Percentiles rank a stretch among this genome's conserved stretches.
Conservation (phyloP, 1,140 invertebrate genomes). For the Metopolophium dirhodum region DNA sequence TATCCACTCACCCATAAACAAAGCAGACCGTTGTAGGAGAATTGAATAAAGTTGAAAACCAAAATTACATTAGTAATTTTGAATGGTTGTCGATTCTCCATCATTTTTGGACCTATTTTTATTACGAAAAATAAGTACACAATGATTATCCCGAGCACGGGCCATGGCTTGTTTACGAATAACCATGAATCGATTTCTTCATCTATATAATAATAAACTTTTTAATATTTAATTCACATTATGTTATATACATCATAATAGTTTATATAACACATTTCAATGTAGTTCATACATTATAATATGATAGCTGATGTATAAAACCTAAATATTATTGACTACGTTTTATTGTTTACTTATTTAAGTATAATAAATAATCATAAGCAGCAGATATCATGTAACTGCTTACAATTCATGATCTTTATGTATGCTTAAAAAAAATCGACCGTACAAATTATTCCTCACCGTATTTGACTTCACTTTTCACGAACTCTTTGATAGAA, state of each 20-base stretch:
- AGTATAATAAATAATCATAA: neutral
- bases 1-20: slow-evolving; percentile 57
- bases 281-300: neutral
- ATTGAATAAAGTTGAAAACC: slow-evolving; percentile 84
- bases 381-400: neutral
- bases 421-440: neutral
- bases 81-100: slow-evolving; percentile 75
- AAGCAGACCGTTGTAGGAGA: slow-evolving; percentile 57
- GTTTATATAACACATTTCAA: neutral
- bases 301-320: neutral
- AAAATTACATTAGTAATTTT: slow-evolving; percentile 81
- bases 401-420: neutral
- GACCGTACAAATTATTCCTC: neutral
- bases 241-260: neutral
- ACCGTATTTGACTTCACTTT: neutral
- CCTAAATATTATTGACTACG: neutral
- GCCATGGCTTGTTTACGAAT: neutral
- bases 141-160: neutral
- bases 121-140: slow-evolving; percentile 72
- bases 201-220: neutral
- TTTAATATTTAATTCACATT: neutral
- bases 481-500: neutral
- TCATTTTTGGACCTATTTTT: slow-evolving; percentile 73
- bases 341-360: neutral
- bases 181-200: slow-evolving; percentile 1